Evolutionary conservation across 2,113 vertebrate species (phyloP).

Genomic region (Zeus faber): DNA sequence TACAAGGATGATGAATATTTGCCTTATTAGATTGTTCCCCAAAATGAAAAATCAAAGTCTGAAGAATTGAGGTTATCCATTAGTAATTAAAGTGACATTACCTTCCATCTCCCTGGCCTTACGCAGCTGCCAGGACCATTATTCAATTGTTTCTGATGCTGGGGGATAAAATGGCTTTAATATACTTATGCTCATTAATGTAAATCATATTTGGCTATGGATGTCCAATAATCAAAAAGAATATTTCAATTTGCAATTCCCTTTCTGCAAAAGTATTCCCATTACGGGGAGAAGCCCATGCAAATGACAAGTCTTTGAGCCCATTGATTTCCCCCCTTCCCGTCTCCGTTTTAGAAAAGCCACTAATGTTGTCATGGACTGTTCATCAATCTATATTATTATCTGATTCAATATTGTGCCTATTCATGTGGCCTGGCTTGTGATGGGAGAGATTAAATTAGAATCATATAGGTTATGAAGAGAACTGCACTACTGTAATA

Average conservation of each 20-base stretch:
- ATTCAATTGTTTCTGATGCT: conserved; percentile 76
- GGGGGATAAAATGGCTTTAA: conserved; percentile 79
- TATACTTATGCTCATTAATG: conserved; percentile 84
- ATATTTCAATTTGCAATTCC: conserved; percentile 78
- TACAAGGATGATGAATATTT: conserved; percentile 74
- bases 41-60: conserved; percentile 73
- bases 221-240: conserved; percentile 84
- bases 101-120: conserved; percentile 52
- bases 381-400: conserved; percentile 80
- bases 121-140: conserved; percentile 69
- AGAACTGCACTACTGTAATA: conserved; percentile 50
- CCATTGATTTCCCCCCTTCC: conserved; percentile 71
- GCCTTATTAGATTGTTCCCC: conserved; percentile 72
- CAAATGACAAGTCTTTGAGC: conserved; percentile 72
- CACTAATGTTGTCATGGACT: conserved; percentile 78
- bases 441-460: conserved; percentile 73
- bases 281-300: conserved; percentile 71
- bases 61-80: conserved; percentile 74
- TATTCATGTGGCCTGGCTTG: conserved; percentile 70
- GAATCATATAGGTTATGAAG: conserved; percentile 45
- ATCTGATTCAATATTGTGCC: conserved; percentile 75
- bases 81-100: conserved; percentile 80
- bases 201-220: conserved; percentile 84
- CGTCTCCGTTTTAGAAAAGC: conserved; percentile 65
- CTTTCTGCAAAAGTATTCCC: conserved; percentile 68